Evolutionary conservation across 2,797 vertebrate species (phyloP).

Genomic region (Onychomys leucogaster): DNA sequence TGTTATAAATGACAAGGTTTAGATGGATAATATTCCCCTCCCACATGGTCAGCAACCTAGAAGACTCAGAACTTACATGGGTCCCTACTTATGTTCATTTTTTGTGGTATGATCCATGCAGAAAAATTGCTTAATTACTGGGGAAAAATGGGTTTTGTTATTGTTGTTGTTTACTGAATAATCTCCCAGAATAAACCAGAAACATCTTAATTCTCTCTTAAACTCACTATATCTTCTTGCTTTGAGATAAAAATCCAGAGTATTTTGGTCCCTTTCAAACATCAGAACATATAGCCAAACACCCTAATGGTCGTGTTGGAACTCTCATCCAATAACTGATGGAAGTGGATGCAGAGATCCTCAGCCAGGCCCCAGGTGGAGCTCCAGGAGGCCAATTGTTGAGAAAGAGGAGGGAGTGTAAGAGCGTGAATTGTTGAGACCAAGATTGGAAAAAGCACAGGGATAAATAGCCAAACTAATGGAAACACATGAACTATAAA

Average conservation of each 20-base stretch:
- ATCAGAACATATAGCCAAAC: not conserved
- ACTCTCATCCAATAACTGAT: too few relatives aligned
- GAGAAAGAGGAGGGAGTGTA: too few relatives aligned
- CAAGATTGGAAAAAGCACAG: too few relatives aligned
- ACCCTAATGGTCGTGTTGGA: too few relatives aligned
- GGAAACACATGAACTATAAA: too few relatives aligned
- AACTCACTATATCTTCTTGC: not conserved
- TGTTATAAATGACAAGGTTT: not conserved
- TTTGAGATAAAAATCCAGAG: not conserved
- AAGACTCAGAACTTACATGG: not conserved
- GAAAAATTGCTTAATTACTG: constrained; percentile 6
- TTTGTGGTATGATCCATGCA: not conserved
- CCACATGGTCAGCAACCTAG: not conserved
- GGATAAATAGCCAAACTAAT: too few relatives aligned
- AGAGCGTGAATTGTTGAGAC: too few relatives aligned
- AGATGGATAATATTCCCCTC: not conserved
- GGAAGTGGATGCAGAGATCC: too few relatives aligned
- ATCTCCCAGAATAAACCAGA: constrained; percentile 9
- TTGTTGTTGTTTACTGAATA: not conserved
- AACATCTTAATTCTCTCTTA: not conserved
- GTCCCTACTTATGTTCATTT: not conserved
- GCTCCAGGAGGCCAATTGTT: too few relatives aligned
- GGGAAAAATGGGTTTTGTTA: not conserved
- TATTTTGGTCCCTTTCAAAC: not conserved
- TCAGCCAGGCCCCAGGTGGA: too few relatives aligned